A percentile compares a stretch with the other conserved stretches of the same genome.
These are phyloP conservation scores for Prosapia bicincta DNA, from an alignment of 2,888 invertebrate species.

Conservation along the genomic window DNA sequence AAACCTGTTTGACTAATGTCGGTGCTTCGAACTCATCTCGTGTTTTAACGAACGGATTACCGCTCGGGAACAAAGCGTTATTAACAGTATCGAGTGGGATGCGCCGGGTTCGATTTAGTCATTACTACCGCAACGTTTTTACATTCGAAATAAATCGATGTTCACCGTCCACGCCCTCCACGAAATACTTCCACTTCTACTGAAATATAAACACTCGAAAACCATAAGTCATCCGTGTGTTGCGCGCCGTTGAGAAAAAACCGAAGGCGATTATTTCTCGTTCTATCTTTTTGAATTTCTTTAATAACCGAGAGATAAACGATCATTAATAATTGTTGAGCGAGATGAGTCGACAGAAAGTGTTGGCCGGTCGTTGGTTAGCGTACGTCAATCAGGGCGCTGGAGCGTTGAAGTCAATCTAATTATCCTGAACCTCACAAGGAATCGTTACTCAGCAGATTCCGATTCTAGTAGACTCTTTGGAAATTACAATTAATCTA, in stretches of 20 bases:
- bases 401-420: constrained; percentile 22
- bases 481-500: constrained; percentile 31
- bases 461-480: constrained; percentile 24
- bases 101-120: background rate
- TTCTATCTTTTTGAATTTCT: constrained; percentile 27
- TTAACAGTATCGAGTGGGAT: background rate
- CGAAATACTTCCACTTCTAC: background rate
- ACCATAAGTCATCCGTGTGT: background rate
- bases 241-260: background rate
- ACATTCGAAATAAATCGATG: background rate
- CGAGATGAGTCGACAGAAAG: constrained; percentile 30
- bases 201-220: background rate
- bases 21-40: background rate
- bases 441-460: constrained; percentile 29
- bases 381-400: constrained; percentile 28
- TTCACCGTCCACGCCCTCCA: background rate
- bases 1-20: no score
- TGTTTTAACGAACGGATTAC: background rate
- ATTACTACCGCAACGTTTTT: background rate
- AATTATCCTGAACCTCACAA: constrained; percentile 20
- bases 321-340: constrained; percentile 32
- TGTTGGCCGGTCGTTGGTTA: constrained; percentile 6
- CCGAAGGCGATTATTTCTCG: constrained; percentile 3
- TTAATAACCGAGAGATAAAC: constrained; percentile 31
- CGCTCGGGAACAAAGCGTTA: background rate